Evolutionary conservation across 2,888 invertebrate genomes (phyloP).

Genomic region (Serripes groenlandicus): DNA sequence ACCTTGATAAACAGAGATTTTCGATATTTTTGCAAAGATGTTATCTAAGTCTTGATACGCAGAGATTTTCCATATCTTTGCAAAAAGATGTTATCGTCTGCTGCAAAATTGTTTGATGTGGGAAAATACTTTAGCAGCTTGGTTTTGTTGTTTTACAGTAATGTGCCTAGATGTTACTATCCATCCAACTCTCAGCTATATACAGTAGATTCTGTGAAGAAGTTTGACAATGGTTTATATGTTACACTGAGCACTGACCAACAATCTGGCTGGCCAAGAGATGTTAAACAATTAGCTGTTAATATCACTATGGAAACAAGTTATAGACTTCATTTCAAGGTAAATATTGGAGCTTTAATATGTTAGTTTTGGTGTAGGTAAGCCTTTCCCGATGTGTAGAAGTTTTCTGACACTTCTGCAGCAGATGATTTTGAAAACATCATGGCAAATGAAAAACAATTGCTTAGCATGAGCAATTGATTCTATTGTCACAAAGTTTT

Average conservation of each 20-base stretch:
- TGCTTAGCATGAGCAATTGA: constrained; percentile 1
- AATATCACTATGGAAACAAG: constrained; percentile 71
- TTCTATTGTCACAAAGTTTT: neutral
- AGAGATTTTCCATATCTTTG: neutral
- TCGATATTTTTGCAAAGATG: neutral
- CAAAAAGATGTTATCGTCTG: neutral
- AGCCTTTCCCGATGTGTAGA: neutral
- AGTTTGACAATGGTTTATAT: constrained; percentile 50
- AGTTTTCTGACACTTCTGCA: neutral
- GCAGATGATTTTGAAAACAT: neutral
- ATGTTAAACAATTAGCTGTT: constrained; percentile 67
- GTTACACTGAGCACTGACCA: constrained; percentile 55
- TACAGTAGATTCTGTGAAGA: constrained; percentile 46
- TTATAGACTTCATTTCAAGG: constrained; percentile 74
- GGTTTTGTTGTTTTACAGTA: constrained; percentile 9
- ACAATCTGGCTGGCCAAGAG: constrained; percentile 71
- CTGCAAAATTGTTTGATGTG: too few species aligned
- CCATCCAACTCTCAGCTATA: constrained; percentile 71
- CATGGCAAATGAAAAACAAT: neutral
- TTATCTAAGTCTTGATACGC: neutral
- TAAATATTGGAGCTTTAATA: constrained; percentile 20
- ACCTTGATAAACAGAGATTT: too few species aligned
- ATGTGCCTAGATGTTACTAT: constrained; percentile 74
- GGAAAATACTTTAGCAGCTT: neutral
- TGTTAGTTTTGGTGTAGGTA: neutral